Evolutionary conservation across 2,888 invertebrate species (phyloP).

Genomic region (Chromoteleia sp.): DNA sequence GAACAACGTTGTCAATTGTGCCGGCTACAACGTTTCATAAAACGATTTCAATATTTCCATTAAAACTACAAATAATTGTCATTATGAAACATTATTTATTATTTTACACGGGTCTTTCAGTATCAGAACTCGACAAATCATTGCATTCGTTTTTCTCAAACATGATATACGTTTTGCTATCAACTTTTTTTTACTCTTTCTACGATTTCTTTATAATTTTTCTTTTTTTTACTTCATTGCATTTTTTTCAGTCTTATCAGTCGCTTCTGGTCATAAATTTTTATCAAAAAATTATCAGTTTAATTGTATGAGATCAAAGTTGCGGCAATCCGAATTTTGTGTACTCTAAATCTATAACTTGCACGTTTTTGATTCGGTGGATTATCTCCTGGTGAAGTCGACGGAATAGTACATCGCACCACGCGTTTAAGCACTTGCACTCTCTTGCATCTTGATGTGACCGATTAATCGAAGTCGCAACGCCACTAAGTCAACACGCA

Average conservation of each 20-base stretch:
- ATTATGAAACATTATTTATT: not conserved
- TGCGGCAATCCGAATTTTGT: not conserved
- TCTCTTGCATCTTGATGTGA: slow-evolving; percentile 38
- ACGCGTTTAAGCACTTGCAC: slow-evolving; percentile 44
- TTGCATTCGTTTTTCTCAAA: too few relatives aligned
- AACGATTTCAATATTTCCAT: slow-evolving; percentile 11
- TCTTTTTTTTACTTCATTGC: not conserved
- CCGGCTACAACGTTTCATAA: slow-evolving; percentile 37
- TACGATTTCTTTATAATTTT: not conserved
- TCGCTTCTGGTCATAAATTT: slow-evolving; percentile 2
- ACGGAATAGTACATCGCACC: slow-evolving; percentile 32
- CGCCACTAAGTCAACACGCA: slow-evolving; percentile 63
- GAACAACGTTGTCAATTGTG: slow-evolving; percentile 46
- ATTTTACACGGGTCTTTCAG: not conserved
- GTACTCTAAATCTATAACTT: slow-evolving; percentile 11
- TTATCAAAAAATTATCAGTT: slow-evolving; percentile 4
- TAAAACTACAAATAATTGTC: slow-evolving; percentile 6
- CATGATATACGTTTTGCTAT: too few relatives aligned
- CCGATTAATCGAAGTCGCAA: slow-evolving; percentile 62
- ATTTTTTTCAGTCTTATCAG: slow-evolving; percentile 45
- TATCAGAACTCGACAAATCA: not conserved
- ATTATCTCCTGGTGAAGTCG: slow-evolving; percentile 9
- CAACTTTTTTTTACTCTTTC: not conserved
- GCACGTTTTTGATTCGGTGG: slow-evolving; percentile 12
- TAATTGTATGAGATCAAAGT: slow-evolving; percentile 37